These are phyloP conservation scores for Sycophila sp. DNA, from an alignment of 1,140 invertebrate genomes.

Conservation along the genomic window DNA sequence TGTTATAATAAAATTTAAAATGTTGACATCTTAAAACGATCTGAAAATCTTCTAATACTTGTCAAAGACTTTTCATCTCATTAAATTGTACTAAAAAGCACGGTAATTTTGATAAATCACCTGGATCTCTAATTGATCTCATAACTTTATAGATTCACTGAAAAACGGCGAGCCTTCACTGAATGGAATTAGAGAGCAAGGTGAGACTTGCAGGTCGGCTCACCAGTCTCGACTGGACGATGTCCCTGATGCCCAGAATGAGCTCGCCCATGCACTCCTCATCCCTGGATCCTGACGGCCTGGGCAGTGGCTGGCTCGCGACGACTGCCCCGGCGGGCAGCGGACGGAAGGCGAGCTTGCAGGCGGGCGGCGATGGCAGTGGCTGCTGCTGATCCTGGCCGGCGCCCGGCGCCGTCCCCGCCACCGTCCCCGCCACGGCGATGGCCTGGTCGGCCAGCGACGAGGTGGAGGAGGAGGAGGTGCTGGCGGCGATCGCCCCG, in stretches of 20 bases:
- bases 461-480: conserved; percentile 16
- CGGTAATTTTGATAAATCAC: too few relatives aligned
- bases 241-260: conserved; percentile 77
- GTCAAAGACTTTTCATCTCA: too few relatives aligned
- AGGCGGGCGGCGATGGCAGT: neutral
- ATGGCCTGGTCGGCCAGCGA: neutral
- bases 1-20: too few relatives aligned
- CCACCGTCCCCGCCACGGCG: neutral
- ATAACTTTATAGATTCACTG: too few relatives aligned
- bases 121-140: too few relatives aligned
- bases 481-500: too few relatives aligned
- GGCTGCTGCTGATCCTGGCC: neutral
- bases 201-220: conserved; percentile 2
- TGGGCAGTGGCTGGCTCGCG: conserved; percentile 44
- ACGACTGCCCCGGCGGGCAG: conserved; percentile 49
- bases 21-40: too few relatives aligned
- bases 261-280: conserved; percentile 82
- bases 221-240: conserved; percentile 73
- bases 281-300: conserved; percentile 65
- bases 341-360: conserved; percentile 57
- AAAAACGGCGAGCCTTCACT: too few relatives aligned
- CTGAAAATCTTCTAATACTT: too few relatives aligned
- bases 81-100: too few relatives aligned
- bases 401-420: too few relatives aligned
- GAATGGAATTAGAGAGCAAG: neutral